Evolutionary conservation across 2,113 vertebrate genomes (phyloP).

Genomic region (Scortum barcoo): DNA sequence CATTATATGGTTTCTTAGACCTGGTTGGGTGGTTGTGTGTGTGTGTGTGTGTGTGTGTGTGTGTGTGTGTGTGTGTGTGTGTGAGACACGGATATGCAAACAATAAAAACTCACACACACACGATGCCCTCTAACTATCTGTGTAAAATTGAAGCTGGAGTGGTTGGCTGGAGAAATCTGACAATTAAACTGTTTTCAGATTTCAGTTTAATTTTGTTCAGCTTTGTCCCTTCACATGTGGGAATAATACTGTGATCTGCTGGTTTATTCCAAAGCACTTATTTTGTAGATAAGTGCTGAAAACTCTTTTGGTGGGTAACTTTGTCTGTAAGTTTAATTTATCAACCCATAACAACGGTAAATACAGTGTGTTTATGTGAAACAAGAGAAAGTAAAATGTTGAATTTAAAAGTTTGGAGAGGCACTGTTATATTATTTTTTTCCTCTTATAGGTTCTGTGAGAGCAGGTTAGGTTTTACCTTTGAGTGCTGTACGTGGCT

Average conservation of each 20-base stretch:
- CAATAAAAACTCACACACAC: constrained; percentile 27
- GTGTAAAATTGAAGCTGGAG: constrained; percentile 48
- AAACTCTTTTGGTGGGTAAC: background rate
- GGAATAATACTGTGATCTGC: constrained; percentile 52
- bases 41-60: constrained; percentile 6
- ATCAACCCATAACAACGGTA: too few relatives aligned
- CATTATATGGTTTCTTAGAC: constrained; percentile 51
- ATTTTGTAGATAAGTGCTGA: constrained; percentile 1
- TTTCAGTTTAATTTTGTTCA: constrained; percentile 52
- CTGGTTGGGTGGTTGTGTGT: constrained; percentile 12
- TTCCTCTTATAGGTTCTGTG: background rate
- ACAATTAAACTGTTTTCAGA: constrained; percentile 66
- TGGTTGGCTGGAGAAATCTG: constrained; percentile 48
- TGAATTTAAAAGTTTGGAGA: background rate
- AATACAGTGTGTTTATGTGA: background rate
- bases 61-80: background rate
- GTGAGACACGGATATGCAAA: constrained; percentile 15
- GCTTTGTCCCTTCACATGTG: constrained; percentile 58
- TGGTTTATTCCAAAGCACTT: constrained; percentile 45
- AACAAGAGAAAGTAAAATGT: background rate
- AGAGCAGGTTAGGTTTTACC: background rate
- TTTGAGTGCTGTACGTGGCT: background rate
- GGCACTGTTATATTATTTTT: background rate
- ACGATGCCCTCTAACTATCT: constrained; percentile 29
- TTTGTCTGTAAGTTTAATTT: background rate